Evolutionary conservation across 2,888 invertebrate species (phyloP).

Genomic region (Lasioglossum malachurum): DNA sequence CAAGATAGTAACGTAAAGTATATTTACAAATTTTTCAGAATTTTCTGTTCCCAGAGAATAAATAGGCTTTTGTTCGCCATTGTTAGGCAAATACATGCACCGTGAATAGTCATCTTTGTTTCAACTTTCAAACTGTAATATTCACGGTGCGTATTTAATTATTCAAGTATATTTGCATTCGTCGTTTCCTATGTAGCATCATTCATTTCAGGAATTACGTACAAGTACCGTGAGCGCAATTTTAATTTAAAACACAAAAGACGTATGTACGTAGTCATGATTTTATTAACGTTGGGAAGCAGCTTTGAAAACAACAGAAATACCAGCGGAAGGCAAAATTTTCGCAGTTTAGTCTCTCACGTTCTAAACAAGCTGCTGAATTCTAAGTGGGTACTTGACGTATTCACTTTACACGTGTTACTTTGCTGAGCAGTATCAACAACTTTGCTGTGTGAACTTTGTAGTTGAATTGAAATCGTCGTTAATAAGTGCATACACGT

Average conservation of each 20-base stretch:
- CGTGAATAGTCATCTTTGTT: constrained; percentile 22
- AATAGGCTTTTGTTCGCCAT: not conserved
- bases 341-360: not conserved
- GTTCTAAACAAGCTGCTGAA: not conserved
- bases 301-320: not conserved
- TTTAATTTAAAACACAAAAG: constrained; percentile 9
- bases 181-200: constrained; percentile 21
- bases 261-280: not conserved
- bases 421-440: not conserved
- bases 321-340: not conserved
- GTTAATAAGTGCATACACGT: not conserved
- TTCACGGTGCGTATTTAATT: constrained; percentile 25
- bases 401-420: not conserved
- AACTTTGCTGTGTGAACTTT: not conserved
- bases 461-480: not conserved
- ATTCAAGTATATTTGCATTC: constrained; percentile 43
- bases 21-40: no score
- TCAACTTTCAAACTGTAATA: not conserved
- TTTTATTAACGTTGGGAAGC: not conserved
- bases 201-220: constrained; percentile 30
- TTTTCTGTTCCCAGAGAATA: not conserved
- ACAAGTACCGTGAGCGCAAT: constrained; percentile 38
- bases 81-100: not conserved
- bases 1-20: no score
- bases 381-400: not conserved